Base-by-base conservation (phyloP, 1,140 invertebrate genomes). In the Vanessa tameamea region DNA sequence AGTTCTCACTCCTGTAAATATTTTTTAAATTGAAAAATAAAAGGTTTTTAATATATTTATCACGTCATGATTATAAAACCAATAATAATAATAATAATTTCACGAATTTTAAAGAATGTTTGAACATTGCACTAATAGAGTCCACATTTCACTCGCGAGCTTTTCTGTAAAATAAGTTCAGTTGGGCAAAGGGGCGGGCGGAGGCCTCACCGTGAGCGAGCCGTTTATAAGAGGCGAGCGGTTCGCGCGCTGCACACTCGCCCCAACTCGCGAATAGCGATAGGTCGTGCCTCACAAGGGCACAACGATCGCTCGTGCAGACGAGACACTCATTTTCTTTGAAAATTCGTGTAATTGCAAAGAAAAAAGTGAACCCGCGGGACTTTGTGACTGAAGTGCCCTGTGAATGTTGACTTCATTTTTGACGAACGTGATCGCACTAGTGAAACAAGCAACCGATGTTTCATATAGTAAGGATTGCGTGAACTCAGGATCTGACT, bases 261-360 rank as follows among this genome's bases (percentile, higher is more conserved):
- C 68, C 78, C 78, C 77, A 78, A 82, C 80, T 77, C 88, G 88
- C 88, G 85, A 73, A 67, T 82, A 84, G 89, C 87, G 90, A 82
- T 91, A 91, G 89, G 90, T 92, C 79, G 90, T 90, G 90, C 87
- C 85, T 70, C 70, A 67, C 72, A 70, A 69, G 87, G 53, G 86
- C 89, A 85, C 86, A 77, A 88, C 90, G 89, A 90, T 90, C 89
- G 89, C 88, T 89, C 87, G 76, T 81, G 75, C 73, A 79, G 77
- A 79, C 85, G 82, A 81, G 80, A 83, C 81, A 76, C 75, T 79
- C 87, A 84, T 90, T 92, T 91, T 91, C 90, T 92, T 92, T 92
- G 90, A 92, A 88, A 92, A 83, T 92, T 92, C 85, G 84, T 74
- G 85, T 67, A 89, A 90, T 87, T 92, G 88, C 89, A 91, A 92